Percentiles rank a stretch among this genome's conserved stretches.
Conservation (phyloP, 2,888 invertebrate species). For the Cactoblastis cactorum region DNA sequence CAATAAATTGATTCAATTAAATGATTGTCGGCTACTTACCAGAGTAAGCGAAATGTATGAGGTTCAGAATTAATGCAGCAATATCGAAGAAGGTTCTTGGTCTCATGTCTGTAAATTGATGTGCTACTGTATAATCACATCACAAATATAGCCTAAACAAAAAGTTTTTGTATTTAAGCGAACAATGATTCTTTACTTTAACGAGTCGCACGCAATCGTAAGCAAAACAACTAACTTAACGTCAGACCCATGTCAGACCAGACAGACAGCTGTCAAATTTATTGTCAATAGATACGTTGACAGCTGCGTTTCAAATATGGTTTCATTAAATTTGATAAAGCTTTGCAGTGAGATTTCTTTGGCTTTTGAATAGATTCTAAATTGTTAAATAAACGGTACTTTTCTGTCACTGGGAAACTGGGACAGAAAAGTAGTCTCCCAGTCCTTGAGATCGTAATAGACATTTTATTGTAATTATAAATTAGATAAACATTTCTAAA, state of each 20-base stretch:
- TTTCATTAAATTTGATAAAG: too few species aligned
- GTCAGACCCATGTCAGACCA: neutral
- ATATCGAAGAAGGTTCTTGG: slow-evolving; percentile 48
- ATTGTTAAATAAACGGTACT: too few species aligned
- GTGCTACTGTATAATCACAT: slow-evolving; percentile 45
- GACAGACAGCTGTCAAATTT: slow-evolving; percentile 1
- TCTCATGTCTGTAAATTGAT: slow-evolving; percentile 42
- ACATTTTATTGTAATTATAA: too few species aligned
- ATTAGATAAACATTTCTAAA: too few species aligned
- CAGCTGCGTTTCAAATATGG: too few species aligned
- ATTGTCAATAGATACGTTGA: neutral
- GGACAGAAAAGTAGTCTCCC: too few species aligned
- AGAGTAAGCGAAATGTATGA: slow-evolving; percentile 52
- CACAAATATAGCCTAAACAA: slow-evolving; percentile 40
- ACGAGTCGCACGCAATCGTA: slow-evolving; percentile 27
- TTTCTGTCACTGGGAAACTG: too few species aligned
- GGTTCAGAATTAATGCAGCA: slow-evolving; percentile 51
- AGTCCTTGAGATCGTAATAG: too few species aligned
- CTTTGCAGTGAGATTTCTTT: too few species aligned
- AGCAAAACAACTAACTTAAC: slow-evolving; percentile 50
- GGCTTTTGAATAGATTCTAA: too few species aligned
- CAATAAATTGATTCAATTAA: slow-evolving; percentile 76
- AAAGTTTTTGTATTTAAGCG: slow-evolving; percentile 35
- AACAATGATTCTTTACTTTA: slow-evolving; percentile 36
- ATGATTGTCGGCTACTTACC: slow-evolving; percentile 73